Evolutionary conservation across 2,113 vertebrate genomes (phyloP).

Genomic region (Hassar affinis): DNA sequence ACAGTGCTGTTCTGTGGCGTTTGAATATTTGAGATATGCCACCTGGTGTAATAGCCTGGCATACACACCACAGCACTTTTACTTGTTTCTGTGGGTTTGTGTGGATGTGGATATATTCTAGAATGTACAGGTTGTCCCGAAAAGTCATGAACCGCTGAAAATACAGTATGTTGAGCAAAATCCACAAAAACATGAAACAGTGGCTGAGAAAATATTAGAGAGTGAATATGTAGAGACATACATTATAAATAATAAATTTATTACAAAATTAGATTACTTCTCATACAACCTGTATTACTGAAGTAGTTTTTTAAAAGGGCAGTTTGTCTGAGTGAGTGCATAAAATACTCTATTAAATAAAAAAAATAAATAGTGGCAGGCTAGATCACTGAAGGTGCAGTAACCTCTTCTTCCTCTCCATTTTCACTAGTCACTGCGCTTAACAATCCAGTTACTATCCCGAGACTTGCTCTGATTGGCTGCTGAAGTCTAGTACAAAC

Average conservation of each 20-base stretch:
- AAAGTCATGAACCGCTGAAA: background rate
- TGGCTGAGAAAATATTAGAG: background rate
- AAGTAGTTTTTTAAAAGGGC: background rate
- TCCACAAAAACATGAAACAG: background rate
- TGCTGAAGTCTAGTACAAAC: background rate
- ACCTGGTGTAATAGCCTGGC: too few relatives aligned
- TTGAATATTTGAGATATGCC: too few relatives aligned
- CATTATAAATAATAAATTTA: background rate
- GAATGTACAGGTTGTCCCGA: background rate
- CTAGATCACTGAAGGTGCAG: background rate
- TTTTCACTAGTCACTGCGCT: background rate
- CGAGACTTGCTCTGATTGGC: background rate
- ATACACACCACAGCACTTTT: too few relatives aligned
- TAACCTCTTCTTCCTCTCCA: background rate
- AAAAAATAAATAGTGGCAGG: background rate
- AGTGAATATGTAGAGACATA: background rate
- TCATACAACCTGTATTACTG: background rate
- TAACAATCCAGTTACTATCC: background rate
- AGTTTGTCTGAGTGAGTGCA: background rate
- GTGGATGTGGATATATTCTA: too few relatives aligned
- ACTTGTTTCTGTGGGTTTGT: too few relatives aligned
- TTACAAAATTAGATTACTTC: background rate
- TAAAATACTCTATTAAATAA: background rate
- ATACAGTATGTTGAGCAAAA: background rate
- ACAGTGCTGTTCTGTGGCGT: too few relatives aligned